Base-by-base conservation (phyloP, 92 coral and sea anemone species). In the Zoanthus sociatus region DNA sequence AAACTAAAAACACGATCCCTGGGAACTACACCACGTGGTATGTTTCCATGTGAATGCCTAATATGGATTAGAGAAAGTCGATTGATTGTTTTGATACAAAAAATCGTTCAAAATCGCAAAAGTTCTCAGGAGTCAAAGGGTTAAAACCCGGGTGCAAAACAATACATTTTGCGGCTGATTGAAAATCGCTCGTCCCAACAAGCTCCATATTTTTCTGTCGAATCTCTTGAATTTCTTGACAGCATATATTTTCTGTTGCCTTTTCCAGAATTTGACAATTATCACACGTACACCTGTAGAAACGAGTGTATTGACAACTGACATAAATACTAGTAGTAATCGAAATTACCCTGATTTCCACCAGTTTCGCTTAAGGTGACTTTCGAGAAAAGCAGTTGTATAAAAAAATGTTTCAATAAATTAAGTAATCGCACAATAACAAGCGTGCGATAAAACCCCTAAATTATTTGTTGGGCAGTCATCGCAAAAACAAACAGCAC, bases 91-190 rank as follows among this genome's bases (percentile, higher is more conserved):
- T n/a, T n/a, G n/a, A n/a, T n/a, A n/a, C n/a, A n/a, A n/a, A n/a
- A n/a, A n/a, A n/a, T n/a, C n/a, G n/a, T n/a, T n/a, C n/a, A n/a
- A n/a, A n/a, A n/a, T n/a, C n/a, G n/a, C n/a, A n/a, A n/a, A n/a
- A n/a, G n/a, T n/a, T n/a, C n/a, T n/a, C n/a, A n/a, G n/a, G n/a
- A n/a, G n/a, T n/a, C n/a, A n/a, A n/a, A n/a, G n/a, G n/a, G n/a
- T 60, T 74, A 73, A 91, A 88, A 31, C 93, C 93, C 42, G 95
- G 93, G 82, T 92, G 90, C 47, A 77, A 30, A 16, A 88, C 82
- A 77, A 90, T 92, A 63, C 93, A 90, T n/a, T 55, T 68, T 13
- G 87, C 48, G 30, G 68, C 82, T 21, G 82, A 54, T 17, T 77
- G 45, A 77, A 77, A 77, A 47, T 58, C 82, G 45, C 42, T 54